Evolutionary conservation across 1,140 invertebrate genomes (phyloP).

Genomic region (Pogonus chalceus): DNA sequence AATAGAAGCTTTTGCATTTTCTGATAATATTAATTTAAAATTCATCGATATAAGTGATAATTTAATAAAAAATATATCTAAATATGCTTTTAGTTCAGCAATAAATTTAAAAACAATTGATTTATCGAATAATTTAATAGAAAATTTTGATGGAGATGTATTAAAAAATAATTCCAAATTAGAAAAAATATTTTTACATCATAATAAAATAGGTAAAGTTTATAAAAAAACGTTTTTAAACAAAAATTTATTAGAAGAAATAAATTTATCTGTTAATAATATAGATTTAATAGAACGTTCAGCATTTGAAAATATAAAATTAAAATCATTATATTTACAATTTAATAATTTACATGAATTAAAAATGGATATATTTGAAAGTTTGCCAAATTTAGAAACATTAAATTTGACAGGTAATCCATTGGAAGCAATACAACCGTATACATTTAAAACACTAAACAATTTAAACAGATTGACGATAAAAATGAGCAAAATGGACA

Average conservation of each 20-base stretch:
- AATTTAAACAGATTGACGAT: background rate
- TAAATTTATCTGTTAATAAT: background rate
- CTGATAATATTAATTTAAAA: background rate
- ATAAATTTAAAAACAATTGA: background rate
- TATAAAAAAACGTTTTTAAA: background rate
- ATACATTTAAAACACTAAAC: background rate
- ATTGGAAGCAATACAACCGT: background rate
- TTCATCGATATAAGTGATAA: background rate
- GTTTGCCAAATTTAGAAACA: background rate
- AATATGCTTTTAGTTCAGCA: background rate
- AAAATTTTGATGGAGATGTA: background rate
- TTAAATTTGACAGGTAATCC: background rate
- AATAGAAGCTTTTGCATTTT: background rate
- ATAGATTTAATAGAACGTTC: background rate
- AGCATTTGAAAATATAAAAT: background rate
- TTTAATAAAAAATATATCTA: background rate
- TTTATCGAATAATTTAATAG: background rate
- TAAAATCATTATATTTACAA: background rate
- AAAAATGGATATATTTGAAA: background rate
- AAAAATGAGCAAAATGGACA: background rate
- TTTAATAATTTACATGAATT: background rate
- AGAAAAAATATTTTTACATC: background rate
- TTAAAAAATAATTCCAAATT: background rate
- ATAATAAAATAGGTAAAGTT: background rate
- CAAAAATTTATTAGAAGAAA: background rate